Percentiles rank a stretch among this genome's conserved stretches.
Evolutionary conservation across 2,797 vertebrate species (phyloP).

Genomic region (Anas bahamensis): DNA sequence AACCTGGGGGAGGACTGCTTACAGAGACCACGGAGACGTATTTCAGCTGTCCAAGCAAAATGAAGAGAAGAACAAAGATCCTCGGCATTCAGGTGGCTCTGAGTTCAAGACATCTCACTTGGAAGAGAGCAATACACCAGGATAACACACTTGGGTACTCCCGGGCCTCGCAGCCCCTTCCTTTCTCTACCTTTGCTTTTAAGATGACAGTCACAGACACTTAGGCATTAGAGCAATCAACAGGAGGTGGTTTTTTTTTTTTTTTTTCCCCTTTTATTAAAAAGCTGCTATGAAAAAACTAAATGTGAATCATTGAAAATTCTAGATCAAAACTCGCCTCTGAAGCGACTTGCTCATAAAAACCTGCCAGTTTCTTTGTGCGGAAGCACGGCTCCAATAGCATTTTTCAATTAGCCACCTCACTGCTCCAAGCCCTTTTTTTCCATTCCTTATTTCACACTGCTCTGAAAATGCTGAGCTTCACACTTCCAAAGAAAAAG

Average conservation of each 20-base stretch:
- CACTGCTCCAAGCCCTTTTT: constrained; percentile 61
- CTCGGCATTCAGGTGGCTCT: not conserved
- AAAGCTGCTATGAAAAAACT: constrained; percentile 25
- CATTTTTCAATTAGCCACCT: constrained; percentile 72
- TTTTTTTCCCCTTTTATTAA: constrained; percentile 1
- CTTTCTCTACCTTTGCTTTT: not conserved
- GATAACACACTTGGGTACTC: not conserved
- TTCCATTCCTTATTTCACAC: constrained; percentile 66
- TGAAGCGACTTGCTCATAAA: constrained; percentile 40
- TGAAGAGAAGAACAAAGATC: not conserved
- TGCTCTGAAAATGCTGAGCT: constrained; percentile 70
- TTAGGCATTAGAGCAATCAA: constrained; percentile 12
- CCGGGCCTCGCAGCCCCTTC: not conserved
- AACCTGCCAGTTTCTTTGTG: constrained; percentile 48
- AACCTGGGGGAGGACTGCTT: not conserved
- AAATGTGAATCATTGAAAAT: constrained; percentile 29
- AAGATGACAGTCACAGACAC: constrained; percentile 15
- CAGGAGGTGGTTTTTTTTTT: not conserved
- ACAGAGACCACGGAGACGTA: not conserved
- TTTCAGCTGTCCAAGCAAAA: not conserved
- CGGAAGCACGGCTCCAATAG: constrained; percentile 22
- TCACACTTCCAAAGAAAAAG: constrained; percentile 66
- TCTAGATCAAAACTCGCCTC: constrained; percentile 45
- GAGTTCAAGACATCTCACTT: not conserved
- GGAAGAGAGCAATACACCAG: not conserved